Percentiles rank a stretch among this genome's conserved stretches.
Evolutionary conservation across 2,797 vertebrate species (phyloP).

Genomic region (Clarias laeviceps): DNA sequence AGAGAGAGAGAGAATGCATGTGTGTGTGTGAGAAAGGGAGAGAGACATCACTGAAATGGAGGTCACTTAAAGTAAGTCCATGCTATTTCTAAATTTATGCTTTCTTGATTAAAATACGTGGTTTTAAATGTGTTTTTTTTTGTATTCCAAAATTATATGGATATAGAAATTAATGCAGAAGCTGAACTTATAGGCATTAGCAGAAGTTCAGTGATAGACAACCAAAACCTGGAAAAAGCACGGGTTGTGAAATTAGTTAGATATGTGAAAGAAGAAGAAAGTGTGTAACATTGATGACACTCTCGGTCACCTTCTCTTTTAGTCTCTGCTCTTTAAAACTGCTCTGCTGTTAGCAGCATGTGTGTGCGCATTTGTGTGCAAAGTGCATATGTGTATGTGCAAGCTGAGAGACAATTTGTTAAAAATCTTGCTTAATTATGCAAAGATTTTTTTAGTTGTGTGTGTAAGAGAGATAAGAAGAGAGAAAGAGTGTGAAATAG

Average conservation of each 20-base stretch:
- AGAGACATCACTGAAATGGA: constrained; percentile 32
- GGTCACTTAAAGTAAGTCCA: constrained; percentile 48
- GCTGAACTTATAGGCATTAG: background rate
- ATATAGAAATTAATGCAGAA: background rate
- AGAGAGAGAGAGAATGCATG: background rate
- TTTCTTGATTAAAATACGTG: background rate
- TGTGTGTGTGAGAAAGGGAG: background rate
- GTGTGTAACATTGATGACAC: background rate
- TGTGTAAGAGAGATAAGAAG: background rate
- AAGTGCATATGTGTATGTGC: background rate
- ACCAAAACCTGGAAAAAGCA: background rate
- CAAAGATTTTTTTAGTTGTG: background rate
- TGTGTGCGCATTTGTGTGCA: background rate
- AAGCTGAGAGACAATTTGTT: background rate
- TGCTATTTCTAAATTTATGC: background rate
- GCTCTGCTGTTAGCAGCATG: background rate
- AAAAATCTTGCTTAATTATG: background rate
- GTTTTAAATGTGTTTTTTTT: background rate
- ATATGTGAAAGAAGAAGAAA: background rate
- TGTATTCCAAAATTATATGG: background rate
- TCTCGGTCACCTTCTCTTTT: constrained; percentile 18
- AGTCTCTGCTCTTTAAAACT: background rate
- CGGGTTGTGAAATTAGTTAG: background rate
- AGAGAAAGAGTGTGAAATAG: background rate
- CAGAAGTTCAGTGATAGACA: constrained; percentile 1